phyloP scores from a whole-genome alignment of 2,113 vertebrate species.

The Nannospalax galili region DNA sequence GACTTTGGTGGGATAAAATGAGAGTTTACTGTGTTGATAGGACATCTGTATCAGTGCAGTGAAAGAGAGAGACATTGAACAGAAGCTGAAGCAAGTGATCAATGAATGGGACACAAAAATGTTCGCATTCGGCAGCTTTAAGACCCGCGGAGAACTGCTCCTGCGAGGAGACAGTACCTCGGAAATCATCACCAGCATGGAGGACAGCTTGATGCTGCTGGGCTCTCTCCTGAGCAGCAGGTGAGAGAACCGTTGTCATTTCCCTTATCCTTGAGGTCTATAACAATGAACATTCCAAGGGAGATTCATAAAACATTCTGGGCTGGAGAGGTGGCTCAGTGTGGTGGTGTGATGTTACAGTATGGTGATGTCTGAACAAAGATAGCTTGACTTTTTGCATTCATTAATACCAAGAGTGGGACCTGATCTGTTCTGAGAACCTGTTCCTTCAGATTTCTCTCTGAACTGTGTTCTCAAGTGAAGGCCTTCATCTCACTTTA shows the following conservation, averaged over 20 bases:
- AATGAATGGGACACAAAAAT: constrained; percentile 95
- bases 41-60: constrained; percentile 96
- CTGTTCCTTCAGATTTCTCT: too few species aligned
- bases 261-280: background rate
- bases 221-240: constrained; percentile 96
- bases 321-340: too few species aligned
- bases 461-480: too few species aligned
- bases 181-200: constrained; percentile 94
- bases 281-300: background rate
- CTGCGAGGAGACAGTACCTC: constrained; percentile 94
- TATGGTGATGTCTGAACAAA: too few species aligned
- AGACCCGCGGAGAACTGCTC: constrained; percentile 95
- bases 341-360: too few species aligned
- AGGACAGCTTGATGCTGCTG: constrained; percentile 97
- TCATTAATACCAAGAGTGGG: too few species aligned
- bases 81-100: constrained; percentile 96
- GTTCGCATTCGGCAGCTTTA: constrained; percentile 93
- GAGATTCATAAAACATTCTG: background rate
- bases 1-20: background rate
- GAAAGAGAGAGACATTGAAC: constrained; percentile 97
- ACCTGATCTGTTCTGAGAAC: too few species aligned
- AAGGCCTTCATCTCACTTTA: too few species aligned
- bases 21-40: constrained; percentile 80
- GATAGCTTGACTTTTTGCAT: too few species aligned
- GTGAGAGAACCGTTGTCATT: constrained; percentile 76